Evolutionary conservation across 2,888 invertebrate genomes (phyloP), one percentile per base, ranked within the genome.

Genomic region (Strigamia transsilvanica): DNA sequence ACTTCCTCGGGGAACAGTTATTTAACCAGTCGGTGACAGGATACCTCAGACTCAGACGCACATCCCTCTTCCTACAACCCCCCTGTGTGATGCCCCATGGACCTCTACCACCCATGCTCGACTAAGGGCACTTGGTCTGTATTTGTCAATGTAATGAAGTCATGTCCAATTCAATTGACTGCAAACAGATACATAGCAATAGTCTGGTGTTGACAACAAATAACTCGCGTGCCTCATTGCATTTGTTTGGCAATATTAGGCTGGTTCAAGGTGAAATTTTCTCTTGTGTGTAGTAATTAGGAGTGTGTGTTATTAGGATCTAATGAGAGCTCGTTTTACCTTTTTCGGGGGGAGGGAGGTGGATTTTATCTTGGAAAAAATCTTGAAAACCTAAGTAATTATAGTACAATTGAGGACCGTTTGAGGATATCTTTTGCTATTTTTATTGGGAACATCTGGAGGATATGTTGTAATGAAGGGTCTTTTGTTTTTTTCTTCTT

Each of bases 1-100:
- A 66, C 66, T 66, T 66, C 66, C 66, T 66, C 66, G 66, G 66
- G 66, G 66, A 66, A 66, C 66, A 23, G 66, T 66, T 66, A 66
- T 66, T 66, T 66, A 66, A 66, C 66, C 66, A 66, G 66, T 66
- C 66, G 66, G 66, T 66, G 66, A 66, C 66, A 66, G 66, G 66
- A 66, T 66, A 66, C 66, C 66, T 66, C 66, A 66, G 66, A 27
- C 32, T 9, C 13, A 12, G 10, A 27, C 23, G 66, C 66, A 66
- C 66, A 6, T 61, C 61, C 61, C 51, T n/a, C 10, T n/a, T n/a
- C 51, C 51, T 51, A 51, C 21, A 66, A 66, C 23, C 66, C 66
- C 66, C 66, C 66, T 27, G 66, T 9, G 27, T 13, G 66, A 9
- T 61, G 61, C 61, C 61, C 46, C 23, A 9, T 61, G 61, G 10